Evolutionary conservation across 2,888 invertebrate species (phyloP), one percentile per base, ranked within the genome.

Genomic region (Neocrepidodera transversa): DNA sequence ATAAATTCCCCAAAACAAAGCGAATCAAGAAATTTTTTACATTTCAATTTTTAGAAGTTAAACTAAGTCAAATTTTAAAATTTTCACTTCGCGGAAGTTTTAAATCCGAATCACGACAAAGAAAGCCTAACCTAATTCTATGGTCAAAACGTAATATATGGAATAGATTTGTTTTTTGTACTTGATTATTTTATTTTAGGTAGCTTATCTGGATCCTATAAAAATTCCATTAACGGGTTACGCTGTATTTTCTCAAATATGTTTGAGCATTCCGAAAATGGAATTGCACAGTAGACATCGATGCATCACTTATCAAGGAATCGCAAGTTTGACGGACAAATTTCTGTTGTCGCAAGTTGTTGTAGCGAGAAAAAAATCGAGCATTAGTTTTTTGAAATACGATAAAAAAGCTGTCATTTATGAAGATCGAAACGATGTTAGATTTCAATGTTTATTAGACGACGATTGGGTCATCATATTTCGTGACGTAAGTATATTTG

Each of bases 231-330:
- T 86, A 2, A 80, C 77, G 64, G 87, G 87, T 26, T 83, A 82
- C 76, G 85, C 84, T 8, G 83, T 83, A 1, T 81, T 85, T 58
- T 84, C 86, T 2, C 87, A 88, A 79, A 74, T 86, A 23, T 84
- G 83, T 70, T 71, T 86, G 18, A 76, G 77, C 38, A 70, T 86
- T 16, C 81, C 80, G 7, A 81, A 84, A 60, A 79, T 81, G 8
- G 71, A 75, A 40, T 70, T 78, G 20, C 66, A 69, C 18, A 62
- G 77, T 6, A 78, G 80, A 20, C 61, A 69, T 50, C 60, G 68
- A 10, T 30, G 43, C n/a, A 49, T 64, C 13, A 35, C 35, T 28
- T 73, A 73, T 49, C 51, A 47, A 2, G 70, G 68, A 23, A 57
- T 71, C 8, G 59, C 64, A 3, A 60, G 58, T 20, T 50, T 69